phyloP scores from a whole-genome alignment of 2,888 invertebrate species.

The Meiosimyza platycephala region DNA sequence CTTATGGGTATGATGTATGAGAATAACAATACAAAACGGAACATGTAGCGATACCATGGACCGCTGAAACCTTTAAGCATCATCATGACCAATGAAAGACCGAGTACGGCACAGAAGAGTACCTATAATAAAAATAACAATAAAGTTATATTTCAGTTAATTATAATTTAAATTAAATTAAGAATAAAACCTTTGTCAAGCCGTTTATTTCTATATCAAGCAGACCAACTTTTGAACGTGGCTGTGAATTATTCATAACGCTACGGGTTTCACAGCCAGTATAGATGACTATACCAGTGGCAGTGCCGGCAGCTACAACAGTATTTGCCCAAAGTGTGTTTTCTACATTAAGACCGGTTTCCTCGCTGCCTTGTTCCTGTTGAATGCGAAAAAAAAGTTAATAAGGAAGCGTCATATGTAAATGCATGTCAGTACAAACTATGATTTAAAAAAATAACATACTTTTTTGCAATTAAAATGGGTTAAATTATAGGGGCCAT shows the following conservation, averaged over 20 bases:
- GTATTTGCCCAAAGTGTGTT: constrained; percentile 99
- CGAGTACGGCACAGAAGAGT: constrained; percentile 89
- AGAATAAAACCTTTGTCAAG: constrained; percentile 82
- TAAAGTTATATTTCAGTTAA: not conserved
- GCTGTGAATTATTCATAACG: constrained; percentile 98
- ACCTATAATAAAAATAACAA: constrained; percentile 68
- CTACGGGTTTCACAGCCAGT: constrained; percentile 95
- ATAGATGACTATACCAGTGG: constrained; percentile 95
- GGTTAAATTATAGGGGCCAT: no score
- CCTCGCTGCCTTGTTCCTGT: constrained; percentile 69
- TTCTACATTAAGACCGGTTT: constrained; percentile 91
- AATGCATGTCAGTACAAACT: not conserved
- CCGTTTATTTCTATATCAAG: constrained; percentile 97
- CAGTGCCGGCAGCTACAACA: constrained; percentile 96
- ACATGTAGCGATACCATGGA: constrained; percentile 96
- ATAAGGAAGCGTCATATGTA: not conserved
- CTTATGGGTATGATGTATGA: constrained; percentile 99
- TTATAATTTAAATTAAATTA: not conserved
- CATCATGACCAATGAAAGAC: constrained; percentile 94
- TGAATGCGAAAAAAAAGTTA: not conserved
- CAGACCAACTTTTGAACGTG: constrained; percentile 95
- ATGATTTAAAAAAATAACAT: no score
- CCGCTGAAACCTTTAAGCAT: constrained; percentile 95
- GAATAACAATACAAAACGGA: constrained; percentile 95
- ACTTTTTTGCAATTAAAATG: no score